These are phyloP conservation scores for Coryphaenoides rupestris DNA, from an alignment of 2,113 vertebrate genomes.

Conservation along the genomic window DNA sequence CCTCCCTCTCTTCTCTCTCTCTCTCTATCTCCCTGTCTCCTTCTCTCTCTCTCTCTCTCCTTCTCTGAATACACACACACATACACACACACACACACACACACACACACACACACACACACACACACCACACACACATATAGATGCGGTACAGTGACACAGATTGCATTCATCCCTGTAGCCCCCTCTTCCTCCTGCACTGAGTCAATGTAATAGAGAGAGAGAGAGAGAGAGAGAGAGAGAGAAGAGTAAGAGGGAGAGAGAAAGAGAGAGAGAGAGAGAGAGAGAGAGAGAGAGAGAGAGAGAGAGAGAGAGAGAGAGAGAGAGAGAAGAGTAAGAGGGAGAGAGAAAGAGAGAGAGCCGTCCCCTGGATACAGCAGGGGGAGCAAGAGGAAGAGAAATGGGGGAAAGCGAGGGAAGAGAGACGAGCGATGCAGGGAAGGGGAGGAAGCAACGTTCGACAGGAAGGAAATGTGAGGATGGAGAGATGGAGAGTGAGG, in stretches of 20 bases:
- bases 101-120: too few species aligned
- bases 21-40: conserved; percentile 14
- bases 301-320: too few species aligned
- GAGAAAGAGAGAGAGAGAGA: too few species aligned
- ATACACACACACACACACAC: too few species aligned
- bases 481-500: not conserved
- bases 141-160: conserved; percentile 17
- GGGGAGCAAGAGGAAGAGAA: conserved; percentile 53
- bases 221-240: too few species aligned
- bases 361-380: conserved; percentile 42
- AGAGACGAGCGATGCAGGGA: too few species aligned
- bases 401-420: too few species aligned
- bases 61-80: too few species aligned
- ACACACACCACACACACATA: conserved; percentile 30
- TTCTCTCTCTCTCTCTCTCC: not conserved
- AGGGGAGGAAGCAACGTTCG: not conserved
- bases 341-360: too few species aligned
- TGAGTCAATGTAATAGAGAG: conserved; percentile 8
- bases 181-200: conserved; percentile 19
- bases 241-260: too few species aligned
- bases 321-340: not conserved
- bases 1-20: conserved; percentile 3
- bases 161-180: conserved; percentile 41
- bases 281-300: too few species aligned
- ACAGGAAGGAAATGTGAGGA: too few species aligned